Conservation (phyloP, 30 jellyfish, hydroid and myxozoan species). For the Mastigias papua region DNA sequence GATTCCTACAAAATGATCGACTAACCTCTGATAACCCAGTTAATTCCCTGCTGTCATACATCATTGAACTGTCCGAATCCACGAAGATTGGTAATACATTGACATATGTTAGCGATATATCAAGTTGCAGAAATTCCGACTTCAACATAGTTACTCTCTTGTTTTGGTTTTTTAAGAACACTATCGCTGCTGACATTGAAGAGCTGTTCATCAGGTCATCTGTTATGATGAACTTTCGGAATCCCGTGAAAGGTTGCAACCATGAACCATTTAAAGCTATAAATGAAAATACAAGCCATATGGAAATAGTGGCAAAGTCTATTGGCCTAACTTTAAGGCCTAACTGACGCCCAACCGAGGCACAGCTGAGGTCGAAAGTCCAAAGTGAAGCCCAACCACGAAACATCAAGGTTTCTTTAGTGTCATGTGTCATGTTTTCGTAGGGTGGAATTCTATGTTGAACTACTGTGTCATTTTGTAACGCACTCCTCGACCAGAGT, state of each 20-base stretch:
- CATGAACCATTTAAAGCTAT: conserved; percentile 12
- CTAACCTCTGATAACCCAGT: background rate
- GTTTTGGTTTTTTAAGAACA: conserved; percentile 19
- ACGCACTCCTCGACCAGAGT: too few relatives aligned
- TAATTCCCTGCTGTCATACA: background rate
- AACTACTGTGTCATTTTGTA: too few relatives aligned
- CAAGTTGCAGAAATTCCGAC: background rate
- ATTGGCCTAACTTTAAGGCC: too few relatives aligned
- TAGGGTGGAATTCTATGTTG: too few relatives aligned
- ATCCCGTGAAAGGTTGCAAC: background rate
- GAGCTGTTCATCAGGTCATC: conserved; percentile 36
- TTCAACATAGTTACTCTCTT: background rate
- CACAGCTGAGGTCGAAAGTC: too few relatives aligned
- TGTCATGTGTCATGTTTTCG: too few relatives aligned
- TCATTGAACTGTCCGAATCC: conserved; percentile 7
- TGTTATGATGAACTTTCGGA: conserved; percentile 8
- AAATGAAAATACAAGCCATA: too few relatives aligned
- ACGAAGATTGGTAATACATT: conserved; percentile 42
- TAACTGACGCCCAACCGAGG: too few relatives aligned
- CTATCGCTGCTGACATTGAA: background rate
- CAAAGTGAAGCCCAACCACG: too few relatives aligned
- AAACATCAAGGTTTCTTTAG: too few relatives aligned
- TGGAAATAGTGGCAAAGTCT: too few relatives aligned
- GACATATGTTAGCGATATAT: conserved; percentile 11
- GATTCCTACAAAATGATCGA: conserved; percentile 35